These are phyloP conservation scores for Anser cygnoides DNA, from an alignment of 2,113 vertebrate species.

Conservation along the genomic window DNA sequence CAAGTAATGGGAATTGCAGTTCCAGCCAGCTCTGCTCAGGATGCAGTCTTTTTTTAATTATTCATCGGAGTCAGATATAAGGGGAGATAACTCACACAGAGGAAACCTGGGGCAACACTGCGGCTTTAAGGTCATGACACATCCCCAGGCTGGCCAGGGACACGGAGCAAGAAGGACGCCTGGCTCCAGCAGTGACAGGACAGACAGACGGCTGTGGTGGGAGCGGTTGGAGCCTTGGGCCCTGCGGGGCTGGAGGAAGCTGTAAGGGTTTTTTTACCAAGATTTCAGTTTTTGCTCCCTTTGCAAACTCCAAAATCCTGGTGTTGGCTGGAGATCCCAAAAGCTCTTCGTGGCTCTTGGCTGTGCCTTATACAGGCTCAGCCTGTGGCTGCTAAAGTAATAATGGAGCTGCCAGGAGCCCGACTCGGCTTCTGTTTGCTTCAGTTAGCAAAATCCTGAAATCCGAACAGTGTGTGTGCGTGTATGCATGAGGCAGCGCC, in stretches of 20 bases:
- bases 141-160: neutral
- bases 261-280: too few species aligned
- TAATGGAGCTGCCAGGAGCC: neutral
- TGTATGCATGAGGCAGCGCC: neutral
- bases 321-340: neutral
- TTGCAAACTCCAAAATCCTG: neutral
- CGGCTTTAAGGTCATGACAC: neutral
- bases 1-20: neutral
- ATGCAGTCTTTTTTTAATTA: neutral
- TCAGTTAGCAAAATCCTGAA: neutral
- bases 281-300: too few species aligned
- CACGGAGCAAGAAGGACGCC: neutral
- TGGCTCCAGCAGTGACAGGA: accelerated
- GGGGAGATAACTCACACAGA: neutral
- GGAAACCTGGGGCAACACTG: neutral
- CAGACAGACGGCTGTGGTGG: accelerated
- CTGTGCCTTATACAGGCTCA: neutral
- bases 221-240: accelerated
- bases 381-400: neutral
- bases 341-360: neutral
- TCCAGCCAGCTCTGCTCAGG: neutral
- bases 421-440: neutral
- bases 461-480: accelerated
- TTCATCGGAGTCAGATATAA: neutral
- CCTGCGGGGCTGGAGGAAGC: accelerated